These are phyloP conservation scores for Drosophila nigrodunni DNA, from an alignment of 1,140 invertebrate genomes.

Conservation along the genomic window DNA sequence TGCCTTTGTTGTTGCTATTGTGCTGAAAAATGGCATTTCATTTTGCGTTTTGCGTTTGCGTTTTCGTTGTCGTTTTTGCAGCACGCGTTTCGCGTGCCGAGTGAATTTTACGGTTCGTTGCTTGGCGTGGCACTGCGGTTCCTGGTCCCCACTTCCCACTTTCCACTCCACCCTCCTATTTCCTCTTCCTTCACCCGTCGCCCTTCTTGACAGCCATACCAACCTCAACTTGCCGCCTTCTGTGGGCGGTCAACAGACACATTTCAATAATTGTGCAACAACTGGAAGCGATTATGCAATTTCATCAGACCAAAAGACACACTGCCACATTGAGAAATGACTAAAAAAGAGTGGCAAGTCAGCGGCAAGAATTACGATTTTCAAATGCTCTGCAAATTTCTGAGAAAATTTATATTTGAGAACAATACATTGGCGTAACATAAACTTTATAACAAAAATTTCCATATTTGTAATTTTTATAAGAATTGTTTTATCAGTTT, in stretches of 20 bases:
- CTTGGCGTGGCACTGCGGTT: constrained; percentile 48
- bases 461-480: too few relatives aligned
- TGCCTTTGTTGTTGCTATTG: constrained; percentile 53
- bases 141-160: background rate
- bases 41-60: constrained; percentile 59
- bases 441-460: too few relatives aligned
- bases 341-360: constrained; percentile 52
- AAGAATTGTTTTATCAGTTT: too few relatives aligned
- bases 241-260: constrained; percentile 53
- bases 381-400: background rate
- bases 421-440: too few relatives aligned
- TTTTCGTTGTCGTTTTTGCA: constrained; percentile 49
- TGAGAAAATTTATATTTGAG: too few relatives aligned
- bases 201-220: background rate
- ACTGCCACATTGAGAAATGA: constrained; percentile 61
- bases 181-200: constrained; percentile 3
- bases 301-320: constrained; percentile 78
- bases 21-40: constrained; percentile 66
- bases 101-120: constrained; percentile 79
- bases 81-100: constrained; percentile 46
- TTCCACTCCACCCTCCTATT: background rate
- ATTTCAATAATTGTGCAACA: constrained; percentile 84
- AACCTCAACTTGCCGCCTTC: constrained; percentile 12
- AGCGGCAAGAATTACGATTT: background rate
- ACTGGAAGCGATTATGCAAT: constrained; percentile 83